These are phyloP conservation scores for Pinna nobilis DNA, from an alignment of 1,140 invertebrate species.

Conservation along the genomic window DNA sequence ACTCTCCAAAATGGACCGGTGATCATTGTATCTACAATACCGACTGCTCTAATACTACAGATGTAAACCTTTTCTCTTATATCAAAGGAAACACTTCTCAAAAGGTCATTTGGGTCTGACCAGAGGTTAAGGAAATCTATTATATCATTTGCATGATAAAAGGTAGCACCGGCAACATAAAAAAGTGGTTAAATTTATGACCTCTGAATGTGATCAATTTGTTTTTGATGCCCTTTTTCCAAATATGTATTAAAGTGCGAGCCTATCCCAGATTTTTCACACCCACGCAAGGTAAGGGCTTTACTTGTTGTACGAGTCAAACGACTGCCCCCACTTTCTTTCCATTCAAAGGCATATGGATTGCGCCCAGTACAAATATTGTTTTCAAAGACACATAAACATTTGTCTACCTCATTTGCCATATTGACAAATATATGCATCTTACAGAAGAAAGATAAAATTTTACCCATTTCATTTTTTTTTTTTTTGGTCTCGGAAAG, in stretches of 20 bases:
- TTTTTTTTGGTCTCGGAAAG: background rate
- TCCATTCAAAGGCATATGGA: conserved; percentile 16
- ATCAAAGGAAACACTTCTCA: conserved; percentile 30
- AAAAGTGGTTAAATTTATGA: conserved; percentile 32
- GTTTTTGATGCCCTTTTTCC: conserved; percentile 2
- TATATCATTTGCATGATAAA: conserved; percentile 9
- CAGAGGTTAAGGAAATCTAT: conserved; percentile 23
- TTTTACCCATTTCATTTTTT: background rate
- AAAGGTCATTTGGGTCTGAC: conserved; percentile 25
- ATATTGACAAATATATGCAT: conserved; percentile 36
- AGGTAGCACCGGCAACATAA: conserved; percentile 33
- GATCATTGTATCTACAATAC: conserved; percentile 29
- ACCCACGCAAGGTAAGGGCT: conserved; percentile 17
- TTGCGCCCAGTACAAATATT: conserved; percentile 13
- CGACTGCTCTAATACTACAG: conserved; percentile 22
- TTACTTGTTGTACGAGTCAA: conserved; percentile 24
- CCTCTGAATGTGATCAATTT: conserved; percentile 26
- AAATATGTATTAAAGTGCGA: conserved; percentile 17
- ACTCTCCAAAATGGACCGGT: conserved; percentile 43
- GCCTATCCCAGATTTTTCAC: conserved; percentile 34
- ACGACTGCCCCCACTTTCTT: conserved; percentile 13
- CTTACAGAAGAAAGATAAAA: conserved; percentile 30
- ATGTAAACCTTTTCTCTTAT: conserved; percentile 18
- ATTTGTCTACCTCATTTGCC: conserved; percentile 32
- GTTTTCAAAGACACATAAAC: conserved; percentile 29